Evolutionary conservation across 2,113 vertebrate genomes (phyloP), one percentile per base, ranked within the genome.

Genomic region (Trichomycterus rosablanca): DNA sequence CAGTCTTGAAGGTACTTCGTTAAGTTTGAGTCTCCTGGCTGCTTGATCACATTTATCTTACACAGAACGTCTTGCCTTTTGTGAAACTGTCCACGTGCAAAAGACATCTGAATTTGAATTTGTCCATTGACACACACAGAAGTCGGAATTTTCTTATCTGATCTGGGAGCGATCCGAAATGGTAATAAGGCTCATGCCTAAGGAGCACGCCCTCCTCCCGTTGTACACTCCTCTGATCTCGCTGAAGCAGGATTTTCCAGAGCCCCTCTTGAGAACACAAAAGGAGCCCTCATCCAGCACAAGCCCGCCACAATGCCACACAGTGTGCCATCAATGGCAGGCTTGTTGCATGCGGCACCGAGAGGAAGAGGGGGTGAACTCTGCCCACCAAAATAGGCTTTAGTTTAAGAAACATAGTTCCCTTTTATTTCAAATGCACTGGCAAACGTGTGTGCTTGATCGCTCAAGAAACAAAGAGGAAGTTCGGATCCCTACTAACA

Each of bases 241-340:
- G 32, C 23, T 19, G 46, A 23, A 28, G 37, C 45, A 56, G 35
- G 55, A 35, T 32, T 22, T 59, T 40, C 28, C 34, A 67, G 57
- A 66, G 42, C 59, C 44, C 51, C 30, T 56, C 43, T 48, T 4
- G 7, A 7, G 8, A 12, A 59, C 54, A 79, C 77, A 79, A 76
- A 76, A 72, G 24, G 15, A 20, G 54, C 55, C 62, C 73, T 73
- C 51, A 74, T 70, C 23, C 49, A 24, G 32, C 51, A 50, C 26
- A 3, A 66, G 43, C 58, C 72, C 55, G 59, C 62, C 67, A 67
- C 72, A 67, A 66, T 67, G 39, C 56, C 18, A 40, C 70, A 52
- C 67, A 66, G 61, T 73, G 61, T 39, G 50, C 45, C 57, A 44
- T 76, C 72, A 78, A 78, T 71, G 61, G 70, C 42, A 63, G 55